Base-by-base conservation (phyloP, 2,113 vertebrate species). In the Mastomys coucha region DNA sequence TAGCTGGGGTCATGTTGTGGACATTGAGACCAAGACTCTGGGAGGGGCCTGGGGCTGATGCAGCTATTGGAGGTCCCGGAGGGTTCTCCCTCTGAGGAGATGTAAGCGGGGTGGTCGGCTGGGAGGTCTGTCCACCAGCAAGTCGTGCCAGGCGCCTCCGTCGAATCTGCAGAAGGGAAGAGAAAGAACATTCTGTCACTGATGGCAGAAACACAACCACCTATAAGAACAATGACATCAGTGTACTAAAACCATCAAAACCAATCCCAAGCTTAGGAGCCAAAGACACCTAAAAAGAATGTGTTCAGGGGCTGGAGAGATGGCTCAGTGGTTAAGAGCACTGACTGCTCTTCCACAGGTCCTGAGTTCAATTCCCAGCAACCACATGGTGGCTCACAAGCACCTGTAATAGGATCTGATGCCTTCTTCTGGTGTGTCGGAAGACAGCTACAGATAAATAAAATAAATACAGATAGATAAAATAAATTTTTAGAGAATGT, bases 11-110 rank as follows among this genome's bases (percentile, higher is more conserved):
- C 98, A 99, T 99, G 98, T 98, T 99, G 96, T 99, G 99, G 93
- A 99, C 99, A 73, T 94, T 99, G 60, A 99, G 99, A 86, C 99
- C 99, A 92, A 99, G 98, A 84, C 98, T 99, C 93, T 99, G 99
- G 42, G 99, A 99, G 69, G 99, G 99, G 96, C 98, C 99, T 33
- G 99, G 98, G 97, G 99, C 98, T 67, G 99, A 97, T 2, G 99
- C 99, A 39, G 99, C 99, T 72, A 99, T 98, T 12, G 99, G 99
- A 84, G 99, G 99, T 95, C 99, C 99, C 0, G 99, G 99, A 0
- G 99, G 99, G 93, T 99, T 99, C 98, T 99, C 99, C 98, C 99
- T 99, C 98, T 99, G 99, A 33, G 99, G 99, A 87, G 99, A 99
- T 0, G 99, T 99, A 88, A 99, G 98, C 0, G 99, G 99, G 1